Evolutionary conservation across 2,113 vertebrate genomes (phyloP).

Genomic region (Tylochromis polylepis): DNA sequence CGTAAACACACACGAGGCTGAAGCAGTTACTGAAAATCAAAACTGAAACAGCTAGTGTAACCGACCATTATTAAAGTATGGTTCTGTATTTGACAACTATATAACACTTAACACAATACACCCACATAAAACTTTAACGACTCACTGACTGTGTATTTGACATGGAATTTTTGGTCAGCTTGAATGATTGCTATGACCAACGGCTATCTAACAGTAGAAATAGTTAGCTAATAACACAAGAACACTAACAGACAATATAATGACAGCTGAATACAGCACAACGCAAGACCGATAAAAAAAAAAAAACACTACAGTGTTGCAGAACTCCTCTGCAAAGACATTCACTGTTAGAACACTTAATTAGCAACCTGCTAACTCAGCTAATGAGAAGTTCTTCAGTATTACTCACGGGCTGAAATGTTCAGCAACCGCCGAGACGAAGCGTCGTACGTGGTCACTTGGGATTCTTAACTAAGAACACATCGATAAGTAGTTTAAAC

Average conservation of each 20-base stretch:
- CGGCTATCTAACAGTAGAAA: not conserved
- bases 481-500: not conserved
- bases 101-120: not conserved
- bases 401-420: not conserved
- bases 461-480: not conserved
- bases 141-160: not conserved
- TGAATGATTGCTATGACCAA: not conserved
- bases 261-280: not conserved
- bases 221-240: not conserved
- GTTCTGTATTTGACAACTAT: not conserved
- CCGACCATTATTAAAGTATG: not conserved
- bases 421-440: not conserved
- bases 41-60: not conserved
- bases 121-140: not conserved
- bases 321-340: not conserved
- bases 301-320: not conserved
- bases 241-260: not conserved
- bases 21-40: not conserved
- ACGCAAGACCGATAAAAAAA: not conserved
- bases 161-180: not conserved
- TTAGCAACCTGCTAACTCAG: not conserved
- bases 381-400: not conserved
- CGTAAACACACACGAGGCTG: not conserved
- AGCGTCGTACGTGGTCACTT: not conserved
- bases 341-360: not conserved